These are phyloP conservation scores for Phyllopteryx taeniolatus DNA, from an alignment of 2,113 vertebrate species.

Conservation along the genomic window DNA sequence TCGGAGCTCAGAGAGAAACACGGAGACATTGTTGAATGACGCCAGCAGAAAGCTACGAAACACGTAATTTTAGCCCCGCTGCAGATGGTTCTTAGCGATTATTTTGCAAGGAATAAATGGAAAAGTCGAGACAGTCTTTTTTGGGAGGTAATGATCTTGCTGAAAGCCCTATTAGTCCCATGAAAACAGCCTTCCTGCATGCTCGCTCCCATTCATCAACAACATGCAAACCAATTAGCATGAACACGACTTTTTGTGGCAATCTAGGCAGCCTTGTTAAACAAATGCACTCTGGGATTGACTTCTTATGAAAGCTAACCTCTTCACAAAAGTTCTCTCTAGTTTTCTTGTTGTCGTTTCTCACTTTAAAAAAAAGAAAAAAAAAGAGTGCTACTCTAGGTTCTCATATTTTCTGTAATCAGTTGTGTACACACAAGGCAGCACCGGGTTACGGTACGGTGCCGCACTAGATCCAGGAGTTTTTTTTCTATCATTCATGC, in stretches of 20 bases:
- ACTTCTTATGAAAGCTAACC: slow-evolving; percentile 4
- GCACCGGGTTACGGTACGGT: background rate
- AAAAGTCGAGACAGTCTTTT: slow-evolving; percentile 34
- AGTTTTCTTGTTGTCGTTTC: slow-evolving; percentile 2
- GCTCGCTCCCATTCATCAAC: slow-evolving; percentile 28
- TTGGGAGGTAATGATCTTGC: slow-evolving; percentile 43
- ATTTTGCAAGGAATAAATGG: slow-evolving; percentile 37
- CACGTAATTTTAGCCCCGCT: slow-evolving; percentile 49
- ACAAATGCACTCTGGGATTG: slow-evolving; percentile 32
- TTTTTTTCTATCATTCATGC: background rate
- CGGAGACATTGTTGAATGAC: slow-evolving; percentile 46
- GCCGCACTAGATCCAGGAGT: background rate
- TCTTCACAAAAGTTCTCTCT: slow-evolving; percentile 5
- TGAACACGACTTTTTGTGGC: slow-evolving; percentile 26
- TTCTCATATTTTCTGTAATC: background rate
- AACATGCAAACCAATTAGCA: slow-evolving; percentile 37
- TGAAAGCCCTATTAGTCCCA: slow-evolving; percentile 54
- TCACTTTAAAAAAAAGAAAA: background rate
- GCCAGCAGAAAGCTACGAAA: slow-evolving; percentile 41
- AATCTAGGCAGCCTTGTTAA: slow-evolving; percentile 24
- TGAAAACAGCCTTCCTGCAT: slow-evolving; percentile 18
- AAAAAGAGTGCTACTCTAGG: slow-evolving; percentile 4
- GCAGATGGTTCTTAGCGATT: slow-evolving; percentile 53
- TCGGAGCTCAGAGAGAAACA: slow-evolving; percentile 37
- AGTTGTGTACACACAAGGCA: background rate